Percentiles rank a stretch among this genome's conserved stretches.
These are phyloP conservation scores for Cyprinodon variegatus DNA, from an alignment of 2,113 vertebrate genomes.

Conservation along the genomic window DNA sequence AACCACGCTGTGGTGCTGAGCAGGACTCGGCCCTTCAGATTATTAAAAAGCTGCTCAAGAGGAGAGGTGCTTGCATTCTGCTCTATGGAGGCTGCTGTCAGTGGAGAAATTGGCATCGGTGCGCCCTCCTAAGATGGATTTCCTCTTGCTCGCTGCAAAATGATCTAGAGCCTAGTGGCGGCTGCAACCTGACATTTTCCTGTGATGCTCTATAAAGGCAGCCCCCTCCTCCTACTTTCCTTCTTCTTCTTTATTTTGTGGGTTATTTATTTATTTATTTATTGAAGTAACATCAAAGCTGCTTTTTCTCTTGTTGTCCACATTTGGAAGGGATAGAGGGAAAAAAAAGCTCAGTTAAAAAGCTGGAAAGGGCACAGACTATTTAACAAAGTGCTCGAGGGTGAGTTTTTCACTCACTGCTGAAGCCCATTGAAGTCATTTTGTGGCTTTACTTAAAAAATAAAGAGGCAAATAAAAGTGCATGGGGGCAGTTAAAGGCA, in stretches of 20 bases:
- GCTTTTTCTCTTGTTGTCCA: conserved; percentile 16
- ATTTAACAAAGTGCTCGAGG: conserved; percentile 55
- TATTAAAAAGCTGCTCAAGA: conserved; percentile 61
- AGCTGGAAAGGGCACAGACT: conserved; percentile 44
- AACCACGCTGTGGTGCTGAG: conserved; percentile 41
- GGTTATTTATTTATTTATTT: conserved; percentile 2
- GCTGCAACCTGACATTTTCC: conserved; percentile 50
- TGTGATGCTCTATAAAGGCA: conserved; percentile 14
- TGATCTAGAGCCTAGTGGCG: conserved; percentile 34
- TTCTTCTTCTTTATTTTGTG: not conserved
- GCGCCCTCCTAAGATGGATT: conserved; percentile 51
- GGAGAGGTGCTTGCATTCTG: conserved; percentile 42
- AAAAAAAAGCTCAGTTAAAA: conserved; percentile 8
- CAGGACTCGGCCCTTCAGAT: conserved; percentile 50
- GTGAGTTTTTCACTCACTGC: conserved; percentile 45
- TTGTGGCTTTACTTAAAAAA: conserved; percentile 54
- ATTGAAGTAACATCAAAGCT: conserved; percentile 10
- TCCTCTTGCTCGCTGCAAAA: conserved; percentile 47
- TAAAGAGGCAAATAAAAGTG: conserved; percentile 63
- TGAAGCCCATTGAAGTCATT: conserved; percentile 44
- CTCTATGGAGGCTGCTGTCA: conserved; percentile 38
- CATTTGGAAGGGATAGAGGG: conserved; percentile 3
- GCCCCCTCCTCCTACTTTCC: not conserved
- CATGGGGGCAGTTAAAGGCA: conserved; percentile 59
- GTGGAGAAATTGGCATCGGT: conserved; percentile 41